A percentile compares a stretch with the other conserved stretches of the same genome.
phyloP scores from a whole-genome alignment of 2,888 invertebrate species.

The Drosophila trichaetosa region DNA sequence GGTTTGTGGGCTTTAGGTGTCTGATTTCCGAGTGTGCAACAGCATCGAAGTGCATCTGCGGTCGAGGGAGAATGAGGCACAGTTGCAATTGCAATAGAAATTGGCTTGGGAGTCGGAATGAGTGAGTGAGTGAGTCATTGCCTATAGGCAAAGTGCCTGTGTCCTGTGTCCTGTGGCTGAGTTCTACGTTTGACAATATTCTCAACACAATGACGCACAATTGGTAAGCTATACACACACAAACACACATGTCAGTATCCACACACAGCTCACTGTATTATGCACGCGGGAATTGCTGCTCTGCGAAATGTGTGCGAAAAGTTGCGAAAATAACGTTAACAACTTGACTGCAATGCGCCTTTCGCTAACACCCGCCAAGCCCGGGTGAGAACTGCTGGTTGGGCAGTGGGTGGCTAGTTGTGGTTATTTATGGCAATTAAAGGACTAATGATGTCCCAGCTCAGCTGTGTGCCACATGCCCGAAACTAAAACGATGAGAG shows the following conservation, averaged over 20 bases:
- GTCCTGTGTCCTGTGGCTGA: conserved; percentile 35
- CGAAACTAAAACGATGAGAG: conserved; percentile 41
- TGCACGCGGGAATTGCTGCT: conserved; percentile 71
- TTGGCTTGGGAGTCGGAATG: conserved; percentile 62
- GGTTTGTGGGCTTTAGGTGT: conserved; percentile 58
- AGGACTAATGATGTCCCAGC: conserved; percentile 81
- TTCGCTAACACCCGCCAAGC: conserved; percentile 9
- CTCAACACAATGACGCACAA: conserved; percentile 64
- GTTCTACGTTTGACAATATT: conserved; percentile 63
- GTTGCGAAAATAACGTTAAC: conserved; percentile 78
- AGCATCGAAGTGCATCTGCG: conserved; percentile 42
- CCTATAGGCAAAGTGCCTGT: conserved; percentile 71
- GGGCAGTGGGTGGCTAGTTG: conserved; percentile 32
- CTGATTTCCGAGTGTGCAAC: conserved; percentile 61
- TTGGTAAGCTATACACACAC: conserved; percentile 48
- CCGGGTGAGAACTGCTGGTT: not conserved
- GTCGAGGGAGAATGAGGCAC: conserved; percentile 10
- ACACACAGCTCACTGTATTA: conserved; percentile 53
- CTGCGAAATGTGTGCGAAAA: conserved; percentile 44
- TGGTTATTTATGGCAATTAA: conserved; percentile 83
- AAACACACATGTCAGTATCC: conserved; percentile 10
- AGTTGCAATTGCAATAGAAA: conserved; percentile 62
- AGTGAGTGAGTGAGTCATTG: conserved; percentile 48
- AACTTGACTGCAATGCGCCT: conserved; percentile 65
- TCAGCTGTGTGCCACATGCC: conserved; percentile 59